Evolutionary conservation across 2,888 invertebrate species (phyloP).

Genomic region (Allygus modestus): DNA sequence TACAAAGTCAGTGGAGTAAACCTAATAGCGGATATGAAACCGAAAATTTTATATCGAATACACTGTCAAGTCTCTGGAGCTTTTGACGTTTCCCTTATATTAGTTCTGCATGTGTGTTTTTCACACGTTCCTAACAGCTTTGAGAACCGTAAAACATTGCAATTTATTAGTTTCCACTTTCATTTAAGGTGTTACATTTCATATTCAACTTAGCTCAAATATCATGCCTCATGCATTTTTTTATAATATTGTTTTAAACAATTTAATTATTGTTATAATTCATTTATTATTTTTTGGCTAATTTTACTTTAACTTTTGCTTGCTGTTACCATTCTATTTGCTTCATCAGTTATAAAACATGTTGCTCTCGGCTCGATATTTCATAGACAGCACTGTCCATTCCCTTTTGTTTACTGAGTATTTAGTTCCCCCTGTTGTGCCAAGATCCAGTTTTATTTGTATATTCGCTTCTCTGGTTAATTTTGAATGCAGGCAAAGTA

Average conservation of each 20-base stretch:
- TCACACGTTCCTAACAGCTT: not conserved
- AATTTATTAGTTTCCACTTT: not conserved
- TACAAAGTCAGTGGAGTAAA: too few species aligned
- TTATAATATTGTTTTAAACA: not conserved
- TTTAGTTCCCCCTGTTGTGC: not conserved
- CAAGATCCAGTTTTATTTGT: conserved; percentile 2
- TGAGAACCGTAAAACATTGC: not conserved
- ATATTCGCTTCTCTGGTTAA: not conserved
- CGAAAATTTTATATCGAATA: too few species aligned
- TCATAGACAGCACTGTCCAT: not conserved
- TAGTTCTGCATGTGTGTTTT: conserved; percentile 20
- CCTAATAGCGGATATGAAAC: too few species aligned
- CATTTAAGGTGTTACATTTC: not conserved
- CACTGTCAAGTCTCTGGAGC: not conserved
- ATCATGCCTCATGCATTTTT: not conserved
- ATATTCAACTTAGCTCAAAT: not conserved
- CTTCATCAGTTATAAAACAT: not conserved
- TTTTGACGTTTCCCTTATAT: not conserved
- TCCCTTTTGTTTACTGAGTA: not conserved
- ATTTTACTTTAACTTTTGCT: not conserved
- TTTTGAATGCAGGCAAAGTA: not conserved
- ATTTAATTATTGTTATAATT: not conserved
- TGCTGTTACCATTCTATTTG: not conserved
- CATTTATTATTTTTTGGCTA: not conserved
- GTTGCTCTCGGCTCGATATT: not conserved